Evolutionary conservation across 2,888 invertebrate species (phyloP).

Genomic region (Diadegma fenestrale): DNA sequence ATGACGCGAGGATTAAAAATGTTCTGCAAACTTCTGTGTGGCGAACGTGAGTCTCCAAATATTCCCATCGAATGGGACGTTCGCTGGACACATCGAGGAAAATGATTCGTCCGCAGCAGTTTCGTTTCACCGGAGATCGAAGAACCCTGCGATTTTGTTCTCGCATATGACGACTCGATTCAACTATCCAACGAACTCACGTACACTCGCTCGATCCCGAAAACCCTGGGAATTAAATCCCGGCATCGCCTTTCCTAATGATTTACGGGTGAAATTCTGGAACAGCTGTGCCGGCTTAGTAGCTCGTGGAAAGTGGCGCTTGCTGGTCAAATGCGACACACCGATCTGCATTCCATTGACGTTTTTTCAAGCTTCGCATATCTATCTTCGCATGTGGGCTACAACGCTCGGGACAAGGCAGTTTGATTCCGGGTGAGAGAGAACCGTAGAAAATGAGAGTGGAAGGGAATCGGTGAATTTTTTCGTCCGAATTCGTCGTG

Average conservation of each 20-base stretch:
- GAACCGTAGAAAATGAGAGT: not conserved
- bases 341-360: slow-evolving; percentile 59
- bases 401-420: not conserved
- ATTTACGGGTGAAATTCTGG: slow-evolving; percentile 66
- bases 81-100: slow-evolving; percentile 47
- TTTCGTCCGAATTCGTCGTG: not conserved
- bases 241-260: slow-evolving; percentile 59
- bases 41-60: slow-evolving; percentile 45
- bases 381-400: not conserved
- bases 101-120: slow-evolving; percentile 56
- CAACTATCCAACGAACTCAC: slow-evolving; percentile 20
- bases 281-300: slow-evolving; percentile 28
- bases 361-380: slow-evolving; percentile 37
- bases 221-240: slow-evolving; percentile 34
- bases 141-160: slow-evolving; percentile 46
- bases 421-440: not conserved
- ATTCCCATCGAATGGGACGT: slow-evolving; percentile 61
- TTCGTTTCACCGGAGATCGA: slow-evolving; percentile 35
- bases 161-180: slow-evolving; percentile 40
- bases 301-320: slow-evolving; percentile 59
- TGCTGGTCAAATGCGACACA: slow-evolving; percentile 35
- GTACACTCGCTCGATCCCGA: slow-evolving; percentile 7
- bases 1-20: not conserved
- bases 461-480: not conserved
- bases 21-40: slow-evolving; percentile 25